These are phyloP conservation scores for Euthynnus affinis DNA, from an alignment of 2,797 vertebrate species.

Conservation along the genomic window DNA sequence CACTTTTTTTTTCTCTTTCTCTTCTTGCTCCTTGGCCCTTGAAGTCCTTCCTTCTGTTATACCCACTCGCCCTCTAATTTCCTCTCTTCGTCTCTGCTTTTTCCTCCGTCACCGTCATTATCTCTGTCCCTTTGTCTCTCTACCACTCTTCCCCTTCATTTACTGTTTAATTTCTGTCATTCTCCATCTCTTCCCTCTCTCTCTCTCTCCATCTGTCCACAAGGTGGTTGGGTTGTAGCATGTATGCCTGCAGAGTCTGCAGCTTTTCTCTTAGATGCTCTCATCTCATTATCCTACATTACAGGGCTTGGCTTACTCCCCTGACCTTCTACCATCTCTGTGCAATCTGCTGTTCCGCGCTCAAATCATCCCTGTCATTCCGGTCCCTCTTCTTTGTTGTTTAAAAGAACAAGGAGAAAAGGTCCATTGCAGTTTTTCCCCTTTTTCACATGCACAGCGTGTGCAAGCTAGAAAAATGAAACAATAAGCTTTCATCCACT, in stretches of 20 bases:
- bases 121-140: slow-evolving; percentile 22
- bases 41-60: not conserved
- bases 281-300: slow-evolving; percentile 65
- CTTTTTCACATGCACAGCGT: not conserved
- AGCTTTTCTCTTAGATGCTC: slow-evolving; percentile 26
- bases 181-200: slow-evolving; percentile 23
- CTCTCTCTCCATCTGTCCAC: slow-evolving; percentile 10
- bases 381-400: not conserved
- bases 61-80: not conserved
- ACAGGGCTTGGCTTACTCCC: slow-evolving; percentile 33
- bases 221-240: slow-evolving; percentile 10
- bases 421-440: not conserved
- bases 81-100: not conserved
- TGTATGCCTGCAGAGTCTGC: slow-evolving; percentile 47
- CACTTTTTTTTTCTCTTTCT: not conserved
- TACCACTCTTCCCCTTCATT: slow-evolving; percentile 13
- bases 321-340: slow-evolving; percentile 50
- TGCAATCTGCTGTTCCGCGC: slow-evolving; percentile 49
- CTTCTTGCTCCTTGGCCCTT: not conserved
- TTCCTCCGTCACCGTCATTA: slow-evolving; percentile 57
- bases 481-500: too few species aligned
- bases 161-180: slow-evolving; percentile 46
- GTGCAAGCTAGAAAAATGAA: not conserved
- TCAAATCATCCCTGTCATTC: slow-evolving; percentile 4
- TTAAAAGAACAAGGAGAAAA: slow-evolving; percentile 20